These are phyloP conservation scores for Lepidurus packardi DNA, from an alignment of 1,140 invertebrate species.

Conservation along the genomic window DNA sequence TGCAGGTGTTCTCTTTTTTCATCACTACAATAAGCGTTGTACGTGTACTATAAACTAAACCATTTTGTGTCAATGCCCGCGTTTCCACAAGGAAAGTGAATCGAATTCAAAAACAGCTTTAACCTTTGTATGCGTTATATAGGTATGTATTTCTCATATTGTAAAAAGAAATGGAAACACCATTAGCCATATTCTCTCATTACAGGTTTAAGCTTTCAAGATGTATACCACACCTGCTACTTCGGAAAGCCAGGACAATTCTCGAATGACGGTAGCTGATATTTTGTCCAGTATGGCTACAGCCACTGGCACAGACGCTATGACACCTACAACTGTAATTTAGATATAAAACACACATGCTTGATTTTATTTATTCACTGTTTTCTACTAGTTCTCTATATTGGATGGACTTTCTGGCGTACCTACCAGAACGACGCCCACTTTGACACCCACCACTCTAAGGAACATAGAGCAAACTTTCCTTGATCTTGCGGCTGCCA, in stretches of 20 bases:
- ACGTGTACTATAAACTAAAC: not conserved
- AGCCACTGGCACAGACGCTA: slow-evolving; percentile 25
- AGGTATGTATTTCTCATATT: too few relatives aligned
- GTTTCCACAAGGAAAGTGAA: too few relatives aligned
- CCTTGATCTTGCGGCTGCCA: slow-evolving; percentile 55
- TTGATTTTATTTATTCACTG: slow-evolving; percentile 28
- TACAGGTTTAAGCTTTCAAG: not conserved
- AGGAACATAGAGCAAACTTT: slow-evolving; percentile 78
- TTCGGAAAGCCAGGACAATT: slow-evolving; percentile 30
- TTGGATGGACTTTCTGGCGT: slow-evolving; percentile 76
- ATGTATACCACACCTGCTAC: slow-evolving; percentile 27
- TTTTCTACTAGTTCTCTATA: slow-evolving; percentile 61
- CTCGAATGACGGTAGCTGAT: slow-evolving; percentile 31
- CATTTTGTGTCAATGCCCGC: too few relatives aligned
- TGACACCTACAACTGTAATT: slow-evolving; percentile 33
- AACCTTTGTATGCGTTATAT: too few relatives aligned
- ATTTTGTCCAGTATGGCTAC: slow-evolving; percentile 34
- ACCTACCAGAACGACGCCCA: slow-evolving; percentile 81
- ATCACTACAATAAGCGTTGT: not conserved
- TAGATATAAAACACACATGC: not conserved
- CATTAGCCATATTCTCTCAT: not conserved
- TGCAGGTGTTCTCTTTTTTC: not conserved
- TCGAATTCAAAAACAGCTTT: too few relatives aligned
- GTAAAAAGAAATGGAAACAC: not conserved
- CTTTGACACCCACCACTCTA: slow-evolving; percentile 86